Percentiles rank a stretch among this genome's conserved stretches.
Evolutionary conservation across 2,113 vertebrate species (phyloP).

Genomic region (Atrichornis clamosus): DNA sequence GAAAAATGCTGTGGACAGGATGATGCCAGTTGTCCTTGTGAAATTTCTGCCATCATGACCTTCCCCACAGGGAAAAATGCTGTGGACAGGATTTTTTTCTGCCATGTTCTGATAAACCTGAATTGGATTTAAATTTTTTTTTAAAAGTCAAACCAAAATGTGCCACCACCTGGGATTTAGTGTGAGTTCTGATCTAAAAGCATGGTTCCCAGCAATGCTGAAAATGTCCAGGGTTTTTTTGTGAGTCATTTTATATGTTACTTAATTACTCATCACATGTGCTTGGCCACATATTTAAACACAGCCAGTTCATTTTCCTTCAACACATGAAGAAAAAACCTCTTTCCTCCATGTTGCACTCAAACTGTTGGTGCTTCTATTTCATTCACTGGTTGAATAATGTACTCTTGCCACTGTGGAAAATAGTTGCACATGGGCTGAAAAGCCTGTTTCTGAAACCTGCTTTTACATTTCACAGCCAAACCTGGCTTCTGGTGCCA

Average conservation of each 20-base stretch:
- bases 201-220: background rate
- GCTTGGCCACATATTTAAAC: background rate
- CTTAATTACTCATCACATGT: background rate
- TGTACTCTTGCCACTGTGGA: background rate
- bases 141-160: background rate
- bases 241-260: background rate
- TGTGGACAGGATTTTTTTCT: background rate
- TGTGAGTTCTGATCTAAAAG: background rate
- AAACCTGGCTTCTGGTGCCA: background rate
- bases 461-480: background rate
- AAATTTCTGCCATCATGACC: background rate
- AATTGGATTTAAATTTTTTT: background rate
- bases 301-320: background rate
- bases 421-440: background rate
- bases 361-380: background rate
- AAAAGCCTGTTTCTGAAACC: background rate
- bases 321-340: background rate
- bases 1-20: background rate
- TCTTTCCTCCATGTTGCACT: background rate
- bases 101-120: background rate
- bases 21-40: conserved; percentile 17
- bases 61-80: background rate
- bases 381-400: background rate
- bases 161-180: background rate
- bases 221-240: background rate